A percentile compares a stretch with the other conserved stretches of the same genome.
These are phyloP conservation scores for Telenomus remus DNA, from an alignment of 1,140 invertebrate genomes.

Conservation along the genomic window DNA sequence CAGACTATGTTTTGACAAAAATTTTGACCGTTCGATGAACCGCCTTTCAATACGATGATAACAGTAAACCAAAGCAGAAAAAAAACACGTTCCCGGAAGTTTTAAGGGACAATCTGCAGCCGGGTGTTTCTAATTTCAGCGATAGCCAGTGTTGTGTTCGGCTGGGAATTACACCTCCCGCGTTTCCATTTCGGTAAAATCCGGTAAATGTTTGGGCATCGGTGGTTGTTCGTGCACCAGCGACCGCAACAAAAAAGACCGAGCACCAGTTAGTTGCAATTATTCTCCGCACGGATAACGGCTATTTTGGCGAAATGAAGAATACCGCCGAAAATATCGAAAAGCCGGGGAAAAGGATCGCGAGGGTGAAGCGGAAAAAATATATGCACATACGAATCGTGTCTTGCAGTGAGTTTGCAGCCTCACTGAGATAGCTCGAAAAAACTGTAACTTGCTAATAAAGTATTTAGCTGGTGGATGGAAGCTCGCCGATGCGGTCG, in stretches of 20 bases:
- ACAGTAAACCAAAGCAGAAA: background rate
- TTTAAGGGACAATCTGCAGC: slow-evolving; percentile 9
- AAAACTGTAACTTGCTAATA: slow-evolving; percentile 67
- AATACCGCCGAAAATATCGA: background rate
- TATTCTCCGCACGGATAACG: slow-evolving; percentile 6
- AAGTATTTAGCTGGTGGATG: slow-evolving; percentile 67
- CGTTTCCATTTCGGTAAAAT: slow-evolving; percentile 40
- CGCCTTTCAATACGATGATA: background rate
- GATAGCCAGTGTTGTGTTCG: slow-evolving; percentile 20
- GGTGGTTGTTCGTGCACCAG: slow-evolving; percentile 9
- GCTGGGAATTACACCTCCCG: slow-evolving; percentile 35
- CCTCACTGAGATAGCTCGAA: slow-evolving; percentile 35
- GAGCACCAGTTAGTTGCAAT: slow-evolving; percentile 13
- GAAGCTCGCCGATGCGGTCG: slow-evolving; percentile 61
- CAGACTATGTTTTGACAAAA: no score
- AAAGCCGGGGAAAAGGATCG: background rate
- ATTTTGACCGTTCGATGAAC: no score
- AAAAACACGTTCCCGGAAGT: slow-evolving; percentile 11
- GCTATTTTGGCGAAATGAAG: slow-evolving; percentile 7
- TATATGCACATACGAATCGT: no score
- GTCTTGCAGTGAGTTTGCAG: no score
- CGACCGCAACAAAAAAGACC: slow-evolving; percentile 6
- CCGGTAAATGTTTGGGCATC: slow-evolving; percentile 19
- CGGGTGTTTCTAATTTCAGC: slow-evolving; percentile 30
- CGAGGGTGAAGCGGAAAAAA: background rate